phyloP scores from a whole-genome alignment of 2,888 invertebrate species.

The Bellardia pandia region DNA sequence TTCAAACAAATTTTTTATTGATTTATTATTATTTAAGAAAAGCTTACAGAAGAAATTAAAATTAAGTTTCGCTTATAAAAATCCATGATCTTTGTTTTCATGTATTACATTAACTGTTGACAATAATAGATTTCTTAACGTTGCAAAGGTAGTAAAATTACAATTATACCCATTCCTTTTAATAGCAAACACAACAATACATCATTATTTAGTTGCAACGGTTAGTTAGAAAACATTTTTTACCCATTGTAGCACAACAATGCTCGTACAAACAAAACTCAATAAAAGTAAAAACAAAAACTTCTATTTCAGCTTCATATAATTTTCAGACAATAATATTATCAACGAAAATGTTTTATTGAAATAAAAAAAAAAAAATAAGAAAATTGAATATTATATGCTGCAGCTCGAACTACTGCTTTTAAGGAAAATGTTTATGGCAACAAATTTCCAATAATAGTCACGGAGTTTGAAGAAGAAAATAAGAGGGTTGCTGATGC shows the following conservation, averaged over 20 bases:
- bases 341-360: slow-evolving; percentile 45
- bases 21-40: too few species aligned
- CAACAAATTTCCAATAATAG: slow-evolving; percentile 55
- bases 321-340: slow-evolving; percentile 63
- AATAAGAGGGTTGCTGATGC: slow-evolving; percentile 31
- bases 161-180: neutral
- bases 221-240: slow-evolving; percentile 7
- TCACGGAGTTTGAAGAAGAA: slow-evolving; percentile 38
- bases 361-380: slow-evolving; percentile 23
- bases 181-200: neutral
- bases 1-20: too few species aligned
- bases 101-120: too few species aligned
- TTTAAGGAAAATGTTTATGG: slow-evolving; percentile 48
- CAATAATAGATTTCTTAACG: too few species aligned
- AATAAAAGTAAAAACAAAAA: slow-evolving; percentile 48
- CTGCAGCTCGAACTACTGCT: neutral
- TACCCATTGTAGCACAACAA: slow-evolving; percentile 8
- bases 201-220: neutral
- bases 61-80: too few species aligned
- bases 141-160: too few species aligned
- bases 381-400: slow-evolving; percentile 57
- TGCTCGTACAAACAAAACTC: slow-evolving; percentile 26
- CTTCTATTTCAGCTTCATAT: slow-evolving; percentile 58
- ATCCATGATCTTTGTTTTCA: too few species aligned
- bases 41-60: too few species aligned